These are phyloP conservation scores for Drosophila pachea DNA, from an alignment of 1,140 invertebrate genomes.

Conservation along the genomic window DNA sequence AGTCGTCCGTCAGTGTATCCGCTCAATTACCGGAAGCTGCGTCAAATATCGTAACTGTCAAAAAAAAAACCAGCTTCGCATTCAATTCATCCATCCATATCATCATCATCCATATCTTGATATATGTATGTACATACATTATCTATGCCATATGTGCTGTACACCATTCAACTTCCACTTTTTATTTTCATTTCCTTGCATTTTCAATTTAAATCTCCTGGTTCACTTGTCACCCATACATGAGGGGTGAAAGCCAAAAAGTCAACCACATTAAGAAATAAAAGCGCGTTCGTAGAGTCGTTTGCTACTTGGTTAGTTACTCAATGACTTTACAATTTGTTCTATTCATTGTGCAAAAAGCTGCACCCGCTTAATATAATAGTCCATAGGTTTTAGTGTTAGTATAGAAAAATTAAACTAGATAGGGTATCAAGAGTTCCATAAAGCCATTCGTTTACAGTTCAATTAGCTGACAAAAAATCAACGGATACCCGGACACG, in stretches of 20 bases:
- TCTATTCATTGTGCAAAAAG: background rate
- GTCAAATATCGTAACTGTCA: conserved; percentile 42
- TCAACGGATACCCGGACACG: background rate
- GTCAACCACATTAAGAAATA: conserved; percentile 46
- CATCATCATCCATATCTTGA: too few species aligned
- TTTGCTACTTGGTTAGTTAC: conserved; percentile 32
- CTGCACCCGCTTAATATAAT: too few species aligned
- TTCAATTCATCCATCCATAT: conserved; percentile 27
- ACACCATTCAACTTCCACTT: background rate
- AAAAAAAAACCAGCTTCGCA: conserved; percentile 28
- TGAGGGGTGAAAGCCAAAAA: conserved; percentile 25
- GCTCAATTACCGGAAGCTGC: conserved; percentile 32
- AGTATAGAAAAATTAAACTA: too few species aligned
- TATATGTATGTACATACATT: background rate
- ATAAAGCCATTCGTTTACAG: conserved; percentile 8
- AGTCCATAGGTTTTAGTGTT: background rate
- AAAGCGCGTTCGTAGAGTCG: conserved; percentile 25
- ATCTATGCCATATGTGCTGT: conserved; percentile 3
- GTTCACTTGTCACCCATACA: conserved; percentile 8
- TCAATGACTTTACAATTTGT: conserved; percentile 29
- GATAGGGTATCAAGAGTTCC: background rate
- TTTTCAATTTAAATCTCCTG: conserved; percentile 39
- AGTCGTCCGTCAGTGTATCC: conserved; percentile 26
- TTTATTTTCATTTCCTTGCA: conserved; percentile 22
- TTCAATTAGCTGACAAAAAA: conserved; percentile 22